Base-by-base conservation (phyloP, 2,113 vertebrate species). In the Petrocephalus zakoni region DNA sequence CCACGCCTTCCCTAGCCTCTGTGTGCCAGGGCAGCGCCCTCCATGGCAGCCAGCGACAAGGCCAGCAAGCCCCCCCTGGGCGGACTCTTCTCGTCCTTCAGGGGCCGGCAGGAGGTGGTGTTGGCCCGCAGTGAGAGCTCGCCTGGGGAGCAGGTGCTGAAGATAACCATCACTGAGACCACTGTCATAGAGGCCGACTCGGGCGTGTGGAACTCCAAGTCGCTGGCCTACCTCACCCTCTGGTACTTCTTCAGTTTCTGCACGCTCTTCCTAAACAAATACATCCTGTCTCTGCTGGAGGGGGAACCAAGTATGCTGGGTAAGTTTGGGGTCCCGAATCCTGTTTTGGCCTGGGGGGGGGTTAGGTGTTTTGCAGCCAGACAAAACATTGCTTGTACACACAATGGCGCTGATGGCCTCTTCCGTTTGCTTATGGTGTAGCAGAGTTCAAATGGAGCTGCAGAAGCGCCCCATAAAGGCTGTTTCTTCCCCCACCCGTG, bases 201-300 rank as follows among this genome's bases (percentile, higher is more conserved):
- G 19, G 98, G 98, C 4, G 95, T 97, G 85, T 97, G 96, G 96
- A 97, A 96, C 85, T 94, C 95, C 5, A 94, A 96, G 6, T 97
- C 97, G 0, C 92, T 99, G 75, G 87, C 91, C 89, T 98, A 97
- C 94, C 95, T 99, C 93, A 91, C 92, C 0, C 89, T 98, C 21
- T 99, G 98, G 98, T 99, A 97, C 91, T 98, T 98, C 94, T 98
- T 99, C 95, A 99, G 98, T 95, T 99, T 99, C 94, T 98, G 97
- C 94, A 99, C 98, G 0, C 96, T 99, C 10, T 99, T 99, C 89
- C 98, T 99, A 88, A 99, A 99, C 94, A 99, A 99, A 93, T 97
- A 99, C 90, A 99, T 99, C 87, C 93, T 99, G 82, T 97, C 98
- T 0, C 94, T 99, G 90, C 93, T 99, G 92, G 97, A 98, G 88